Base-by-base conservation (phyloP, 2,797 vertebrate species). In the Odontamblyopus lacepedii region DNA sequence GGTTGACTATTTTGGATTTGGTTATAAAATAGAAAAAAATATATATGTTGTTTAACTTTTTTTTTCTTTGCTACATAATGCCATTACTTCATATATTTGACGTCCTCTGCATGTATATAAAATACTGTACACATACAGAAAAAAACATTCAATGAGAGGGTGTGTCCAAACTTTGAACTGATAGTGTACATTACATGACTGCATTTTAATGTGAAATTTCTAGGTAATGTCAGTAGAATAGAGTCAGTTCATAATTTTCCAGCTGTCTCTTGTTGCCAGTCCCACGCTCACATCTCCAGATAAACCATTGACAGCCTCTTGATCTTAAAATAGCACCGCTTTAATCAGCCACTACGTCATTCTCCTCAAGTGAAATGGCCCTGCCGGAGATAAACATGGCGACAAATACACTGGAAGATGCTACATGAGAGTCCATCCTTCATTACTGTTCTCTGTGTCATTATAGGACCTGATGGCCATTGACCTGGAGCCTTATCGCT, bases 401-500 rank as follows among this genome's bases (percentile, higher is more conserved):
- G 9, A 26, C 44, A 81, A 44, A 62, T 70, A 56, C 74, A 76
- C 27, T 76, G 72, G 38, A 65, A 78, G 32, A 69, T 48, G 83
- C 72, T 23, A 13, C 84, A 78, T 69, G 27, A 80, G 27, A 72
- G 72, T 50, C 13, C 78, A 80, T 84, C 74, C 5, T 56, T 71
- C 55, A 63, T 78, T 88, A 55, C 60, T 48, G 74, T 50, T 79
- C 23, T 89, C 77, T 86, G 87, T 89, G 32, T 83, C 67, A 9
- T 16, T 26, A n/a, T 83, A 99, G 98, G 98, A 99, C 92, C 94
- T 99, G 84, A 98, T 98, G 87, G 97, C 97, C 27, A 94, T 99
- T 77, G 96, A 99, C 92, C 93, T 99, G 87, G 98, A 99, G 84
- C 97, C 97, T 11, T 99, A 99, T 29, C 97, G 97, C 81, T 99